Evolutionary conservation across 1,140 invertebrate species (phyloP), one percentile per base, ranked within the genome.

Genomic region (Apis dorsata): DNA sequence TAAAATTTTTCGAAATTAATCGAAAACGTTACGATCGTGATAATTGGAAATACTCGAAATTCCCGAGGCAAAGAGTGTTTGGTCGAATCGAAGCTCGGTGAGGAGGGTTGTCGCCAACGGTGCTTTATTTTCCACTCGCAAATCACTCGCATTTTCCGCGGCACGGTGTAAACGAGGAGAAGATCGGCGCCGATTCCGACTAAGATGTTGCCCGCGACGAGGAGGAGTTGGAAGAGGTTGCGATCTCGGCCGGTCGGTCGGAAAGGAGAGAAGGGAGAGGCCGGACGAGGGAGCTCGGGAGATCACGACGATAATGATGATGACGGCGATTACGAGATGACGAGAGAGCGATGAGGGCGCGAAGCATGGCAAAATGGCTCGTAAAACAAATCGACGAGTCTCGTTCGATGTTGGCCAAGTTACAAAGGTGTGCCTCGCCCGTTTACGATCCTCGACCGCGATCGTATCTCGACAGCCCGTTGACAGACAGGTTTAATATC

Each of bases 251-350:
- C 44, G 44, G 62, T 51, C 55, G 55, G 44, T 73, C 17, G 24
- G 63, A 15, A 24, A n/a, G 55, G 72, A 75, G 68, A 17, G 62
- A 19, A 7, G 34, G 5, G 34, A 4, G 79, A 66, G 62, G 19
- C 55, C 63, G 24, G 79, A 68, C 60, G 57, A 44, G 34, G 2
- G 55, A 65, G 44, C 24, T 17, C 65, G 65, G 65, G 57, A 84
- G 72, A 84, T 84, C 79, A 75, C 19, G 71, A 74, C 55, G 83
- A 84, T 80, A 84, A 83, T 83, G 75, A 83, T 78, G 81, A 83
- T 78, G 81, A 83, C 76, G 76, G 81, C 66, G 81, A 83, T 83
- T 83, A 83, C 76, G 81, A 72, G 81, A 83, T 79, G 81, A 83
- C 75, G 81, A 78, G 66, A 83, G 76, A 79, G 69, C 80, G 73